Evolutionary conservation across 2,888 invertebrate species (phyloP), one percentile per base, ranked within the genome.

Genomic region (Frankliniella intonsa): DNA sequence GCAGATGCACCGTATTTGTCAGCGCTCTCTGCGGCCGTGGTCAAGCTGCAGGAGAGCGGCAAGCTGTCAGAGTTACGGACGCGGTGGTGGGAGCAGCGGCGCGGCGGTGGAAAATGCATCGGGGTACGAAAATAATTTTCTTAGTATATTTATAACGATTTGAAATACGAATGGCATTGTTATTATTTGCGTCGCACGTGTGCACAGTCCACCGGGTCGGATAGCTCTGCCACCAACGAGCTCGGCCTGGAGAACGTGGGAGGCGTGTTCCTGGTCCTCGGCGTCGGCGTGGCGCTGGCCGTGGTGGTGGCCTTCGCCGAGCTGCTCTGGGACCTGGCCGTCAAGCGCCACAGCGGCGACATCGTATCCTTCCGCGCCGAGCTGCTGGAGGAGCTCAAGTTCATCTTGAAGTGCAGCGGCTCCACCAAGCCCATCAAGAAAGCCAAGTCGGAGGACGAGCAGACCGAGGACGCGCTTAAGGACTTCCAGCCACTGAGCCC

Each of bases 11-110:
- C 91, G 82, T 96, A 94, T 87, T 91, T 95, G 65, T 93, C 94
- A 86, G 90, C 91, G 50, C 89, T 97, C 82, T 96, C 94, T 86
- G 92, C 94, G 85, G 95, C 95, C 80, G 92, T 97, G 83, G 89
- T 97, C 83, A 93, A 92, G 87, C 89, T 97, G 82, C 97, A 97
- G 89, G 97, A 97, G 89, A 91, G 91, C 82, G 96, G 97, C 38
- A 90, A 91, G 84, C 90, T 97, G 83, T 92, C 92, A 27, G 90
- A 91, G 85, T 90, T 97, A 89, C 95, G 96, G 88, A 92, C 93
- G 83, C 93, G 93, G 86, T 97, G 97, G 97, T 97, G 97, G 97
- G 93, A 94, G 86, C 94, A 95, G 88, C 93, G 93, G 88, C 90
- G 93, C 84, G 94, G 93, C 22, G 94, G 93, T 65, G 93, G 93